Evolutionary conservation across 2,888 invertebrate genomes (phyloP), one percentile per base, ranked within the genome.

Genomic region (Diadegma fenestrale): DNA sequence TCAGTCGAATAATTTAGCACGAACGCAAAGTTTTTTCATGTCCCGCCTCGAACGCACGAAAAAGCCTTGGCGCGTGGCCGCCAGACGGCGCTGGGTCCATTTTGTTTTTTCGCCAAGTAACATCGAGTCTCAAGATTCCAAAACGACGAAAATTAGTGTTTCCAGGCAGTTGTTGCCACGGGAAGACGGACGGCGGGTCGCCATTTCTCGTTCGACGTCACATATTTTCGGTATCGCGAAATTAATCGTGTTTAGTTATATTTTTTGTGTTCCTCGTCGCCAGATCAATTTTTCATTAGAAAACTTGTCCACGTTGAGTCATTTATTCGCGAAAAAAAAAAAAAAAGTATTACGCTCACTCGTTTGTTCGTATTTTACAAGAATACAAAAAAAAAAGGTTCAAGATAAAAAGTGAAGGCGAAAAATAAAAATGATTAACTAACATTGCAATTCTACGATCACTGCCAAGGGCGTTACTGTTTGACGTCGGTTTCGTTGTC

Each of bases 391-490:
- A 68, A 54, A 26, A n/a, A n/a, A n/a, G n/a, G n/a, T n/a, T 58
- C 26, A 58, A 41, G 14, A 48, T 71, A 80, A 54, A 80, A 72
- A 43, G 63, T 58, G 64, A 73, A 80, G 51, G 37, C 1, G 37
- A 37, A 30, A 63, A 78, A 85, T 45, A 68, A 69, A 69, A 82
- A 75, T 69, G 45, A 72, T 10, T 58, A 82, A 72, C 58, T 80
- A 87, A 89, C 86, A 90, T 88, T 75, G 92, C 91, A 92, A 92
- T 92, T 93, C 90, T 92, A 92, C 91, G 89, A 92, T 93, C 93
- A 93, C 93, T 93, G 93, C 93, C 93, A 93, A 92, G 89, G 91
- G 91, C 91, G 92, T 93, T 92, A 89, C 88, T 90, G 89, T 91
- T 58, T 88, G 89, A 91, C 90, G 91, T 92, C 90, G 89, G 88